Evolutionary conservation across 2,888 invertebrate species (phyloP).

Genomic region (Laothoe populi): DNA sequence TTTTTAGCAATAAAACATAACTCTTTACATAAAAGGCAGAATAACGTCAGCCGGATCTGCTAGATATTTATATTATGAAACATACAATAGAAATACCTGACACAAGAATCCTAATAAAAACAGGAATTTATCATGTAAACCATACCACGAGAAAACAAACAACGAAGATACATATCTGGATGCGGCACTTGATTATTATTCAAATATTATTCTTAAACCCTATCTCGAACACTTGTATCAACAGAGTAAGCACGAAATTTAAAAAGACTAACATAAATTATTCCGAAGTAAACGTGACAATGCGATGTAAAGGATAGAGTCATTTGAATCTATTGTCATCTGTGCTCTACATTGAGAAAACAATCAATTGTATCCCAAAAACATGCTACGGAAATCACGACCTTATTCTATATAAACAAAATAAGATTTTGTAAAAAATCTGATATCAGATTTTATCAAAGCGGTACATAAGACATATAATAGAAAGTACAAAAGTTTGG

Average conservation of each 20-base stretch:
- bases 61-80: too few species aligned
- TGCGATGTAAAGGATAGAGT: slow-evolving; percentile 73
- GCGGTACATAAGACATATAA: slow-evolving; percentile 58
- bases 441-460: slow-evolving; percentile 15
- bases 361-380: slow-evolving; percentile 41
- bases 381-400: slow-evolving; percentile 38
- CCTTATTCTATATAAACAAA: slow-evolving; percentile 39
- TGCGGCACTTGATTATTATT: slow-evolving; percentile 39
- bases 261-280: slow-evolving; percentile 70
- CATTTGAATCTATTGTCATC: slow-evolving; percentile 81
- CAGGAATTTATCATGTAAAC: slow-evolving; percentile 26
- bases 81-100: too few species aligned
- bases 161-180: slow-evolving; percentile 25
- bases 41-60: too few species aligned
- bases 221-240: slow-evolving; percentile 71
- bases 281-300: slow-evolving; percentile 61
- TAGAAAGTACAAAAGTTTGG: slow-evolving; percentile 75
- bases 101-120: slow-evolving; percentile 11
- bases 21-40: too few species aligned
- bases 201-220: slow-evolving; percentile 55
- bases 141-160: slow-evolving; percentile 23
- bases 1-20: too few species aligned
- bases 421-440: slow-evolving; percentile 27
- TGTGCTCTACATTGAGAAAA: slow-evolving; percentile 54
- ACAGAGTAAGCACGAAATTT: slow-evolving; percentile 58